Percentiles rank a stretch among this genome's conserved stretches.
Evolutionary conservation across 2,113 vertebrate genomes (phyloP).

Genomic region (Sprattus sprattus): DNA sequence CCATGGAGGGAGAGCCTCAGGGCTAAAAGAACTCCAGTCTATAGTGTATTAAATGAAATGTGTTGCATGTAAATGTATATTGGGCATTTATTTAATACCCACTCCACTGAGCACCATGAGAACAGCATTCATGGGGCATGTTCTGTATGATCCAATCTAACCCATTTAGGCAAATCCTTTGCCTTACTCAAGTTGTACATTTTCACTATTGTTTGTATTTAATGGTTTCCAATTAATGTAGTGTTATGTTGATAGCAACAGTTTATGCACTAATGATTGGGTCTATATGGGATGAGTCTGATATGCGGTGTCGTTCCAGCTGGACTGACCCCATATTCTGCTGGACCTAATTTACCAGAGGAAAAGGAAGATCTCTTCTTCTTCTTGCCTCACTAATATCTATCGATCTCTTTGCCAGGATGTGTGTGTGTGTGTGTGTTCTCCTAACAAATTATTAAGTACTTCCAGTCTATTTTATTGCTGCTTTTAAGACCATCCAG

Average conservation of each 20-base stretch:
- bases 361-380: conserved; percentile 48
- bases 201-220: not conserved
- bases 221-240: not conserved
- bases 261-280: not conserved
- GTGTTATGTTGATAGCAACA: not conserved
- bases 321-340: conserved; percentile 37
- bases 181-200: not conserved
- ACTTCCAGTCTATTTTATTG: conserved; percentile 68
- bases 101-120: not conserved
- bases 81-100: not conserved
- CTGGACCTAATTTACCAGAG: conserved; percentile 48
- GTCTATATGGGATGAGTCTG: not conserved
- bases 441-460: conserved; percentile 74
- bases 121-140: not conserved
- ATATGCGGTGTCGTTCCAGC: not conserved
- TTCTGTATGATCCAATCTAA: not conserved
- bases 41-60: not conserved
- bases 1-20: not conserved
- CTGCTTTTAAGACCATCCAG: conserved; percentile 66
- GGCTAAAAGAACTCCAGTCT: not conserved
- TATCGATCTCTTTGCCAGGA: conserved; percentile 69
- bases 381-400: conserved; percentile 66
- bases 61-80: not conserved
- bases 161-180: not conserved
- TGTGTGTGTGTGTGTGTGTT: conserved; percentile 51